Evolutionary conservation across 2,797 vertebrate species (phyloP).

Genomic region (Eleutherodactylus coqui): DNA sequence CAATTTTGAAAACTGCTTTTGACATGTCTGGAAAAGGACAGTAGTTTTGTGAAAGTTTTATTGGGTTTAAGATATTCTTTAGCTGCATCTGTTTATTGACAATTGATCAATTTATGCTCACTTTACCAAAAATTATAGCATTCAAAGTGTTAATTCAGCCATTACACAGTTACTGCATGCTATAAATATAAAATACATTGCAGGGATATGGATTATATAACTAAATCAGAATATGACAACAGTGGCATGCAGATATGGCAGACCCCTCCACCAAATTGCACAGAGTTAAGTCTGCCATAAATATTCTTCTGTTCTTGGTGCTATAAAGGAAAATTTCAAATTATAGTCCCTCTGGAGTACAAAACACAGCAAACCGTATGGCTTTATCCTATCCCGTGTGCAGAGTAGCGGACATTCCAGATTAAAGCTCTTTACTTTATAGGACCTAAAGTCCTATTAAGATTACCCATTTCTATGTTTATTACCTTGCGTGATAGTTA

Average conservation of each 20-base stretch:
- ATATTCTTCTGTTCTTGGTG: conserved; percentile 10
- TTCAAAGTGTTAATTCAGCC: not conserved
- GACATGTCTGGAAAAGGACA: no score
- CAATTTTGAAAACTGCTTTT: no score
- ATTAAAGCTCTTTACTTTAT: conserved; percentile 34
- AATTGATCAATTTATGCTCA: not conserved
- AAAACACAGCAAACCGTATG: not conserved
- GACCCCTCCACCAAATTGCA: not conserved
- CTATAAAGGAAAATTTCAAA: not conserved
- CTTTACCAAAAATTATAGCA: not conserved
- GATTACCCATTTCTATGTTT: conserved; percentile 6
- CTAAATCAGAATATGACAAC: not conserved
- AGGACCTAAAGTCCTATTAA: conserved; percentile 13
- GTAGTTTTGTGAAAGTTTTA: no score
- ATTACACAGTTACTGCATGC: not conserved
- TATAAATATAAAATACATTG: not conserved
- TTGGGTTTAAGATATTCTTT: no score
- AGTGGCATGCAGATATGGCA: not conserved
- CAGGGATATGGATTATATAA: not conserved
- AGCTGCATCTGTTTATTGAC: not conserved
- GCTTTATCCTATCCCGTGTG: not conserved
- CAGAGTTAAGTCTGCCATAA: not conserved
- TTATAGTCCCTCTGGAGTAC: not conserved
- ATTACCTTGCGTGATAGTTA: conserved; percentile 11
- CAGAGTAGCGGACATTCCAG: conserved; percentile 3